phyloP scores from a whole-genome alignment of 2,888 invertebrate genomes.

The Arge pagana region DNA sequence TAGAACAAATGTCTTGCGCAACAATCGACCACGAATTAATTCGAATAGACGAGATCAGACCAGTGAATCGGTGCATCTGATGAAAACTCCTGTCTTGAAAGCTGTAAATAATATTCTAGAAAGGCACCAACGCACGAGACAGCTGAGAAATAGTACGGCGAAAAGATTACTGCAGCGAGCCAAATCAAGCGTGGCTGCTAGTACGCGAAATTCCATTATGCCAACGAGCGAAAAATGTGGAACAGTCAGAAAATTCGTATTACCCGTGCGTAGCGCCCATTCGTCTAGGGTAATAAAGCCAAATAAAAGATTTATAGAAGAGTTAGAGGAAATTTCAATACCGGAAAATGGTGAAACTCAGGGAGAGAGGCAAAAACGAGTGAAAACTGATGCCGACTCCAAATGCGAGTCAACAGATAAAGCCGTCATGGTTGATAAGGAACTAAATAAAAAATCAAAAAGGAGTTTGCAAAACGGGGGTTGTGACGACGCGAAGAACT shows the following conservation, averaged over 20 bases:
- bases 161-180: slow-evolving; percentile 53
- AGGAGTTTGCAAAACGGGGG: slow-evolving; percentile 29
- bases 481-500: slow-evolving; percentile 24
- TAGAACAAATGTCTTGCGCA: neutral
- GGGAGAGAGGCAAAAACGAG: slow-evolving; percentile 41
- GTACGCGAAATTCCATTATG: slow-evolving; percentile 35
- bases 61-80: slow-evolving; percentile 34
- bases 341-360: slow-evolving; percentile 48
- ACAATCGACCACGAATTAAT: slow-evolving; percentile 5
- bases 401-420: slow-evolving; percentile 18
- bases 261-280: slow-evolving; percentile 81
- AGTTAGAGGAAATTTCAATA: slow-evolving; percentile 60
- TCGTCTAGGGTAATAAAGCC: slow-evolving; percentile 88
- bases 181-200: slow-evolving; percentile 41
- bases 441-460: slow-evolving; percentile 35
- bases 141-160: slow-evolving; percentile 51
- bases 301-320: slow-evolving; percentile 81
- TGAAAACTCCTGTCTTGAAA: slow-evolving; percentile 47
- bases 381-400: slow-evolving; percentile 38
- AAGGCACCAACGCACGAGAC: slow-evolving; percentile 51
- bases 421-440: slow-evolving; percentile 28
- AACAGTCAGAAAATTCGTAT: slow-evolving; percentile 69
- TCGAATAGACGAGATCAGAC: neutral
- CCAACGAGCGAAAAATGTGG: slow-evolving; percentile 49
- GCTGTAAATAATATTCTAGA: slow-evolving; percentile 52